These are phyloP conservation scores for Mormyrops attenuatus DNA, from an alignment of 2,797 vertebrate genomes.

Conservation along the genomic window DNA sequence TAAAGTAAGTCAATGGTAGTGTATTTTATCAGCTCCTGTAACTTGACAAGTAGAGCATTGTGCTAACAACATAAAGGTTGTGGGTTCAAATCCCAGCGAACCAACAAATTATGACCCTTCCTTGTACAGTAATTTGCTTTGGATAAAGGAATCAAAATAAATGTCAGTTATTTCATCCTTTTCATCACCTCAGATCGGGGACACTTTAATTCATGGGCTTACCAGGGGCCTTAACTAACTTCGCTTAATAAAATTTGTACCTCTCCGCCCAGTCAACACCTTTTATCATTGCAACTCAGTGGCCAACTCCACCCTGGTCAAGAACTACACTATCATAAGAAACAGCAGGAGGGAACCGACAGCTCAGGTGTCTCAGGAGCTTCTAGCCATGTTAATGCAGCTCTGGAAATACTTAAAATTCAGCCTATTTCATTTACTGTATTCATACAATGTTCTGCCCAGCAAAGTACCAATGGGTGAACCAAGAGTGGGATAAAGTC, in stretches of 20 bases:
- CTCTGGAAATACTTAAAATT: background rate
- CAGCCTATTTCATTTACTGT: background rate
- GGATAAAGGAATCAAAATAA: background rate
- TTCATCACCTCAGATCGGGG: too few species aligned
- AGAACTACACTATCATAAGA: background rate
- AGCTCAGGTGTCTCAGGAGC: background rate
- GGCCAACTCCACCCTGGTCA: background rate
- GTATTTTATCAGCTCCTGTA: background rate
- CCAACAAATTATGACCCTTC: background rate
- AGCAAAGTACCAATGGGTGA: background rate
- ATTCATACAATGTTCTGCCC: background rate
- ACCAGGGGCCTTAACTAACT: too few species aligned
- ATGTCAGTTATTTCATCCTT: background rate
- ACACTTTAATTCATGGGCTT: too few species aligned
- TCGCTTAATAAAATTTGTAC: too few species aligned
- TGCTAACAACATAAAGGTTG: background rate
- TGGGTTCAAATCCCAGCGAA: background rate
- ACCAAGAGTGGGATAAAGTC: background rate
- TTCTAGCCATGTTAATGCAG: background rate
- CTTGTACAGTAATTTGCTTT: background rate
- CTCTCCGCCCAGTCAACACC: background rate
- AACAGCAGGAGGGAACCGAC: background rate
- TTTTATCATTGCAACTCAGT: background rate
- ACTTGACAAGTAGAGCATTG: background rate
- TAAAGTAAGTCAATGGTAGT: background rate